A percentile compares a stretch with the other conserved stretches of the same genome.
Conservation (phyloP, 2,888 invertebrate genomes). For the Choreutis nemorana region DNA sequence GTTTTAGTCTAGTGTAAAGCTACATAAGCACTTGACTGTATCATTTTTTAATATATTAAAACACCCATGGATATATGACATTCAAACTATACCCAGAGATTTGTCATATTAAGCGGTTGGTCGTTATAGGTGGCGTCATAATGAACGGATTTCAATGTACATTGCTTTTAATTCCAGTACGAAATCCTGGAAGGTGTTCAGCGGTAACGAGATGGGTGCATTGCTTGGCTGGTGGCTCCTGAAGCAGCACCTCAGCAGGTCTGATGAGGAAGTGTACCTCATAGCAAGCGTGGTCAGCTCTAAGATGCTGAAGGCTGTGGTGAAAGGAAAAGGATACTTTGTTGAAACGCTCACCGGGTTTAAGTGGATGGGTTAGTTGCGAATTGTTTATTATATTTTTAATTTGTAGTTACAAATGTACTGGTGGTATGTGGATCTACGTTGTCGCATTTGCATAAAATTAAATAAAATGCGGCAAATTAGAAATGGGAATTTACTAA, state of each 20-base stretch:
- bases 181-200: slow-evolving; percentile 83
- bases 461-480: no score
- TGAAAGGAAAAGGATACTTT: slow-evolving; percentile 76
- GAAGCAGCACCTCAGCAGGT: slow-evolving; percentile 57
- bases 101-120: no score
- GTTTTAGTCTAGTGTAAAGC: no score
- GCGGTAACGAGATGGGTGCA: slow-evolving; percentile 95
- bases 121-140: no score
- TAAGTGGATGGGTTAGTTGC: slow-evolving; percentile 92
- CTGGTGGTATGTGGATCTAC: no score
- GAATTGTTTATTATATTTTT: background rate
- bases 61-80: no score
- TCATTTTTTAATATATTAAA: no score
- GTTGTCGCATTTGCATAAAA: no score
- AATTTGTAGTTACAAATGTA: background rate
- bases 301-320: slow-evolving; percentile 87
- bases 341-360: slow-evolving; percentile 97
- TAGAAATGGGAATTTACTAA: no score
- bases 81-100: no score
- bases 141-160: no score
- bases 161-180: slow-evolving; percentile 23
- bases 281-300: slow-evolving; percentile 96
- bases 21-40: no score
- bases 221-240: slow-evolving; percentile 95
- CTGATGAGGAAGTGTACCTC: slow-evolving; percentile 76